A percentile compares a stretch with the other conserved stretches of the same genome.
These are phyloP conservation scores for Pocillopora grandis DNA, from an alignment of 92 coral and sea anemone species.

Conservation along the genomic window DNA sequence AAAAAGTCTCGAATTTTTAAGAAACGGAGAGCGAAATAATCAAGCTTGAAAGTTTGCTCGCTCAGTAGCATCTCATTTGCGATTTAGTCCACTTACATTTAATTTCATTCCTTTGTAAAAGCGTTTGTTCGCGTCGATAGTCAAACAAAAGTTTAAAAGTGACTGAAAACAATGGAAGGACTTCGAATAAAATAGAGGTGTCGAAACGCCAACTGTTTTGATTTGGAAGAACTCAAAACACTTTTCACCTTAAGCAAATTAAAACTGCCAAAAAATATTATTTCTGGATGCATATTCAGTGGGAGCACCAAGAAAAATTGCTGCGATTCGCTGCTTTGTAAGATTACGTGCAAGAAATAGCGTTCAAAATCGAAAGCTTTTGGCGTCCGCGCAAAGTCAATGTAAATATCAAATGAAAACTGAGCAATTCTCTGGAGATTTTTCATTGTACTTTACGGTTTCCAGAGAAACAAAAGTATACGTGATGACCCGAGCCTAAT, in stretches of 20 bases:
- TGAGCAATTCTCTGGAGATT: constrained; percentile 15
- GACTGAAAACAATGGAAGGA: background rate
- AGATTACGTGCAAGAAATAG: background rate
- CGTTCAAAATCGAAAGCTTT: background rate
- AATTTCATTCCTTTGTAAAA: background rate
- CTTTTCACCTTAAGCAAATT: background rate
- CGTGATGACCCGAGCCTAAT: background rate
- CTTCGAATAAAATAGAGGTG: background rate
- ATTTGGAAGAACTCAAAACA: background rate
- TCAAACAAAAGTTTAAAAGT: background rate
- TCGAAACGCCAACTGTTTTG: background rate
- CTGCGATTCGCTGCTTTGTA: background rate
- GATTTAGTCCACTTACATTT: background rate
- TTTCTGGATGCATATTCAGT: background rate
- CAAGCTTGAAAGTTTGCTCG: background rate
- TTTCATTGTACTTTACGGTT: constrained; percentile 28
- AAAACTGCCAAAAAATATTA: background rate
- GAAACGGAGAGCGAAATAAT: background rate
- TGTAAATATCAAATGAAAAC: background rate
- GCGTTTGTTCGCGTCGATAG: background rate
- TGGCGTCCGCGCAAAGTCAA: background rate
- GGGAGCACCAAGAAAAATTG: background rate
- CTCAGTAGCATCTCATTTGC: background rate
- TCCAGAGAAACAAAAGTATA: constrained; percentile 36
- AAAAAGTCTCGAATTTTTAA: too few relatives aligned